Evolutionary conservation across 2,888 invertebrate genomes (phyloP).

Genomic region (Ommatoiulus sabulosus): DNA sequence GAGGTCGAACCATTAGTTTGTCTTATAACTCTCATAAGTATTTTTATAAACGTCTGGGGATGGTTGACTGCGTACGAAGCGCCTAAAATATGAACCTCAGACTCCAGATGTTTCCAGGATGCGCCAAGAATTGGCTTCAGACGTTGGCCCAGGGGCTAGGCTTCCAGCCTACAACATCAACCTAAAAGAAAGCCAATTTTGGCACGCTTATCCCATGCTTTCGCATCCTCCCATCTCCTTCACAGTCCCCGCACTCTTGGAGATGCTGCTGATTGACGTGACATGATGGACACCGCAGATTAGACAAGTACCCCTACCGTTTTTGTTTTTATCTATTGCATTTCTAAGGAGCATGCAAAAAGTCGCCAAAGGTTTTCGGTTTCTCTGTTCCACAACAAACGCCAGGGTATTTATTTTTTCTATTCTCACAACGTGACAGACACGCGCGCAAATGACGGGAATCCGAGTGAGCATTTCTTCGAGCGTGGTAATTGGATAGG

Average conservation of each 20-base stretch:
- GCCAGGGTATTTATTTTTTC: conserved; percentile 21
- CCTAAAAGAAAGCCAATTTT: background rate
- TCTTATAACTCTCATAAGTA: background rate
- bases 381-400: conserved; percentile 29
- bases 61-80: background rate
- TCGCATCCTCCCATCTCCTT: background rate
- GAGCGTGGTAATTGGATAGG: conserved; percentile 38
- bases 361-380: background rate
- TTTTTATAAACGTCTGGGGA: background rate
- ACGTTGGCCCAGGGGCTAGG: conserved; percentile 21
- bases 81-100: background rate
- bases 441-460: conserved; percentile 35
- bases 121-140: background rate
- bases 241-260: background rate
- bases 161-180: too few species aligned
- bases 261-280: conserved; percentile 37
- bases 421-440: conserved; percentile 44
- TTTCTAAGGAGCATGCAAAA: background rate
- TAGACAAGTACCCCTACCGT: conserved; percentile 41
- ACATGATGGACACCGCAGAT: conserved; percentile 47
- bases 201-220: conserved; percentile 26
- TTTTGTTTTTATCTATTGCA: conserved; percentile 26
- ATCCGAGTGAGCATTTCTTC: conserved; percentile 8
- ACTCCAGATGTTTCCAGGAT: background rate
- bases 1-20: background rate